Base-by-base conservation (phyloP, 1,140 invertebrate genomes). In the Dysdera silvatica region DNA sequence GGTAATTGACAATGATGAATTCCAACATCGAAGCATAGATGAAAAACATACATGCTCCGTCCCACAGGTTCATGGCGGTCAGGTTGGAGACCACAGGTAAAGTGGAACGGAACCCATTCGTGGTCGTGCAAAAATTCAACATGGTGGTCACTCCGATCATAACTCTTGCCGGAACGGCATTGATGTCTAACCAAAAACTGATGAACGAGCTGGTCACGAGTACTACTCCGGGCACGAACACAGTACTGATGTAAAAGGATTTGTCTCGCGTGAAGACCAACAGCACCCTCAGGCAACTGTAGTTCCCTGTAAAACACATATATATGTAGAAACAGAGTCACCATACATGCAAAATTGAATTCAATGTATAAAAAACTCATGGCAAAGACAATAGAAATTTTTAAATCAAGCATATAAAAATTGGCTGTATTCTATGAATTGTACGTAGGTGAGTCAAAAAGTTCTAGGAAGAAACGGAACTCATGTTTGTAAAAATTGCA, bases 1-100 rank as follows among this genome's bases (percentile, higher is more conserved):
- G 88, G 78, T 94, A 94, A 82, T 95, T 95, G 69, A 95, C 90
- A 75, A 88, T 90, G 20, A 95, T 90, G 75, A 94, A 95, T 76
- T 94, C 91, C 65, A 95, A 81, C 31, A 94, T 80, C 28, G 89
- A 91, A 54, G 89, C 90, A 77, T 94, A 95, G 73, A 93, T 93
- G 82, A 93, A 95, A 77, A 89, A 93, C 91, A 95, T 95, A 73
- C 90, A 93, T n/a, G 94, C 90, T 58, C 90, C 89, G 73, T 94
- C 90, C 91, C 90, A 94, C n/a, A 94, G 88, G 77, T 95, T 95
- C 90, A 95, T 95, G 14, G 91, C 90, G 53, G 88, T 92, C 69
- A 95, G 75, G 76, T 94, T 92, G 14, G 89, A 92, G 43, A 94
- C 90, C 49, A 94, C 90, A 3, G 91, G 91, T 73, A 94, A 80